Evolutionary conservation across 2,113 vertebrate genomes (phyloP).

Genomic region (Willisornis vidua): DNA sequence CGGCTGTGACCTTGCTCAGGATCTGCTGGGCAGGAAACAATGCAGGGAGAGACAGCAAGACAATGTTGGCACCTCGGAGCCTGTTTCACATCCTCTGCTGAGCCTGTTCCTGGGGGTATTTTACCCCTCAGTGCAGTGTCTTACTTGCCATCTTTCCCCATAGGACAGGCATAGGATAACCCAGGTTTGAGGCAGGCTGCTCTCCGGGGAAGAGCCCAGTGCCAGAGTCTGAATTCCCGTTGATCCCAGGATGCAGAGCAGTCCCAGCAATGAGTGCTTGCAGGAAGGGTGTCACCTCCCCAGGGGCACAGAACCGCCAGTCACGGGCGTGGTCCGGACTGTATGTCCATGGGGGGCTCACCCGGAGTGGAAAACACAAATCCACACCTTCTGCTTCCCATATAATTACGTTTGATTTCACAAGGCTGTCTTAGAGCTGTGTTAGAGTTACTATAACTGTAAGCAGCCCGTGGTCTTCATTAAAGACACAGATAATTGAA

Average conservation of each 20-base stretch:
- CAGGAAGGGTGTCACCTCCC: neutral
- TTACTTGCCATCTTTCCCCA: neutral
- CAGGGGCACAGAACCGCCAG: neutral
- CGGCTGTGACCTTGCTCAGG: neutral
- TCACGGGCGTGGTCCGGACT: neutral
- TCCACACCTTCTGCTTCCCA: neutral
- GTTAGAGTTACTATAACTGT: neutral
- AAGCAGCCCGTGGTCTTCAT: neutral
- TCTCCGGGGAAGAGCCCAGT: neutral
- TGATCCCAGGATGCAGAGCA: neutral
- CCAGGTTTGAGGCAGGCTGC: neutral
- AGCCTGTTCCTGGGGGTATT: neutral
- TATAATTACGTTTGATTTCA: neutral
- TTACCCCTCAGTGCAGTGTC: neutral
- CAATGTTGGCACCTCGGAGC: neutral
- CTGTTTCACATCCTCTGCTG: neutral
- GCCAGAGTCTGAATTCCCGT: neutral
- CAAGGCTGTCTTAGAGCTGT: neutral
- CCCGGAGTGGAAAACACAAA: neutral
- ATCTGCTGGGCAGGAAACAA: neutral
- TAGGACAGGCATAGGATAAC: rapidly evolving
- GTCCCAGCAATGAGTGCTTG: neutral
- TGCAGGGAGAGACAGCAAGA: neutral
- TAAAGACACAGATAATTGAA: neutral
- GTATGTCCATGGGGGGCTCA: neutral